Base-by-base conservation (phyloP, 2,888 invertebrate genomes). In the Mycalesis mineus region DNA sequence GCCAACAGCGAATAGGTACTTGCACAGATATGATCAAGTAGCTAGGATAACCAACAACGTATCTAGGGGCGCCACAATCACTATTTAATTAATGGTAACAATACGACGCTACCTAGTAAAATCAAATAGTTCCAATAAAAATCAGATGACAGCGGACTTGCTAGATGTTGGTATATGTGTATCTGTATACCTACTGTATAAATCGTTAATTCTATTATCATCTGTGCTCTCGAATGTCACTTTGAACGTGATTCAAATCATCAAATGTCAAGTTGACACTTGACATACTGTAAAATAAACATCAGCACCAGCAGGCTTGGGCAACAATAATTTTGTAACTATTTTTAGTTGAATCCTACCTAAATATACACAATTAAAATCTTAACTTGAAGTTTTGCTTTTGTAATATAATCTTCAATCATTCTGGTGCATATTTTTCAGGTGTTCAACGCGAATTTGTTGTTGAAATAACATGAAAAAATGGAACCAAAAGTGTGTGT, bases 401-500 rank as follows among this genome's bases (percentile, higher is more conserved):
- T 1, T 44, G 13, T 4, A 28, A 29, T 2, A 44, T 13, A 17
- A 28, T 13, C 17, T 29, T 13, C 9, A 6, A 45, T 4, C 14
- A 29, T 29, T 3, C 8, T 13, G 9, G 6, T 1, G 6, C 22
- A 9, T 41, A 17, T 7, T 42, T n/a, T 28, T 7, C n/a, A 28
- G 22, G 42, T 3, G n/a, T 42, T n/a, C n/a, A 28, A 42, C n/a
- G 1, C 8, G 28, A 44, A 22, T 22, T 22, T 22, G 5, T 22
- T 22, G 22, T 2, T 51, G 17, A 13, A 9, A 42, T 29, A 33
- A 13, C 14, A 37, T 51, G 13, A 15, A 31, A 60, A 44, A 33
- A 57, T 60, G 60, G 51, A 49, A 31, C 17, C 39, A 13, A 40
- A 17, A 29, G 33, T 33, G 37, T 40, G 13, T 6, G 55, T 37